These are phyloP conservation scores for Cheilosia vulpina DNA, from an alignment of 2,888 invertebrate genomes.

Conservation along the genomic window DNA sequence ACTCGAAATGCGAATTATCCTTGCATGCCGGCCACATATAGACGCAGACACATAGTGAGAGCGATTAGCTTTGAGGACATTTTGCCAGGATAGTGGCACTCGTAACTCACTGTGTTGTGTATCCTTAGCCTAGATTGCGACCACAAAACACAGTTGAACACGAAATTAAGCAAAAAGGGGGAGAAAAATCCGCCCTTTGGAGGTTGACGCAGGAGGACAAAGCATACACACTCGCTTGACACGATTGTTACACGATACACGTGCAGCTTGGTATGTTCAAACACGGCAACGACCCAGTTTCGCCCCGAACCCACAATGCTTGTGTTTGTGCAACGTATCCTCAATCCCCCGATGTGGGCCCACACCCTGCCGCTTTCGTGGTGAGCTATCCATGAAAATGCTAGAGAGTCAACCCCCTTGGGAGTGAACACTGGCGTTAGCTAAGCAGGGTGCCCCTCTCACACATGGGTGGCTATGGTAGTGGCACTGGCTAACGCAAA, in stretches of 20 bases:
- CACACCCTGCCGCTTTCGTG: slow-evolving; percentile 17
- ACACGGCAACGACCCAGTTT: slow-evolving; percentile 41
- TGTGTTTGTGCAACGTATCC: slow-evolving; percentile 51
- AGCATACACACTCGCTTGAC: slow-evolving; percentile 26
- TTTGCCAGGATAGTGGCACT: slow-evolving; percentile 31
- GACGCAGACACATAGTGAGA: slow-evolving; percentile 3
- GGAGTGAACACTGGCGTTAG: slow-evolving; percentile 45
- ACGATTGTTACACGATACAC: slow-evolving; percentile 43
- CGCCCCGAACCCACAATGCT: slow-evolving; percentile 8
- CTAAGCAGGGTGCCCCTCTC: slow-evolving; percentile 24
- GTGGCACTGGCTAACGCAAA: slow-evolving; percentile 14
- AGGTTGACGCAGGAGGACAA: slow-evolving; percentile 13
- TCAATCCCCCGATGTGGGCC: not conserved
- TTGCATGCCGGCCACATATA: not conserved
- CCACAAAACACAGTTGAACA: slow-evolving; percentile 22
- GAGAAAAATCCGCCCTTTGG: not conserved
- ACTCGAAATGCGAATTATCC: slow-evolving; percentile 30
- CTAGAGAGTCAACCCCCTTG: slow-evolving; percentile 50
- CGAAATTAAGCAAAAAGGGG: slow-evolving; percentile 21
- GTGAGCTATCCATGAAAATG: slow-evolving; percentile 48
- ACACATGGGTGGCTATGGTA: not conserved
- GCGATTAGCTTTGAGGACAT: slow-evolving; percentile 48
- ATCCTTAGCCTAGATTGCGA: slow-evolving; percentile 33
- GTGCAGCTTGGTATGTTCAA: slow-evolving; percentile 38
- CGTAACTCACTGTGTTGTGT: slow-evolving; percentile 40